phyloP scores from a whole-genome alignment of 2,113 vertebrate species.

The Triplophysa dalaica region DNA sequence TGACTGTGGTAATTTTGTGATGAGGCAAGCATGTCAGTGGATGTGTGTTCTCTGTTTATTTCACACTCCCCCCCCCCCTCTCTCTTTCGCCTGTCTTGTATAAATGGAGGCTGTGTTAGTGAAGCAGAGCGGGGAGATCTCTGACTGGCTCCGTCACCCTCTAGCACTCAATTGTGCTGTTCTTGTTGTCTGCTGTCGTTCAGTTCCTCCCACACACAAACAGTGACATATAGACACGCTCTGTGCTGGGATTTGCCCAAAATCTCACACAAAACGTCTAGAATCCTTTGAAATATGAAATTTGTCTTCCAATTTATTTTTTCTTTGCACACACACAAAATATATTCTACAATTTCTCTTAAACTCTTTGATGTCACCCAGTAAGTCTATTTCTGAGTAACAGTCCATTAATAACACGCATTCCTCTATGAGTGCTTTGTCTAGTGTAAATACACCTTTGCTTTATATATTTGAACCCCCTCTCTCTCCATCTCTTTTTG shows the following conservation, averaged over 20 bases:
- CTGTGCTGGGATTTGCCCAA: constrained; percentile 2
- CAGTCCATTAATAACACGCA: constrained; percentile 25
- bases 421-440: constrained; percentile 27
- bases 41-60: constrained; percentile 41
- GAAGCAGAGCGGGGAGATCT: constrained; percentile 71
- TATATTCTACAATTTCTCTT: no score
- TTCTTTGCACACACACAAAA: background rate
- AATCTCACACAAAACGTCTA: constrained; percentile 32
- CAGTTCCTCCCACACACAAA: constrained; percentile 14
- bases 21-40: constrained; percentile 40
- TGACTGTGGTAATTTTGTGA: constrained; percentile 41
- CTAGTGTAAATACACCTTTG: constrained; percentile 23
- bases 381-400: constrained; percentile 1
- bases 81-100: constrained; percentile 26
- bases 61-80: constrained; percentile 61
- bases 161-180: constrained; percentile 37
- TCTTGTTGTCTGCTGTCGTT: constrained; percentile 21
- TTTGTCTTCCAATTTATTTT: background rate
- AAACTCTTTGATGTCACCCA: no score
- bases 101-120: constrained; percentile 76
- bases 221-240: background rate
- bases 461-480: constrained; percentile 1
- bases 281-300: background rate
- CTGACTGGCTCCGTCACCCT: constrained; percentile 68
- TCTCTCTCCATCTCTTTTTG: background rate